Evolutionary conservation across 2,888 invertebrate species (phyloP).

Genomic region (Agrochola lota): DNA sequence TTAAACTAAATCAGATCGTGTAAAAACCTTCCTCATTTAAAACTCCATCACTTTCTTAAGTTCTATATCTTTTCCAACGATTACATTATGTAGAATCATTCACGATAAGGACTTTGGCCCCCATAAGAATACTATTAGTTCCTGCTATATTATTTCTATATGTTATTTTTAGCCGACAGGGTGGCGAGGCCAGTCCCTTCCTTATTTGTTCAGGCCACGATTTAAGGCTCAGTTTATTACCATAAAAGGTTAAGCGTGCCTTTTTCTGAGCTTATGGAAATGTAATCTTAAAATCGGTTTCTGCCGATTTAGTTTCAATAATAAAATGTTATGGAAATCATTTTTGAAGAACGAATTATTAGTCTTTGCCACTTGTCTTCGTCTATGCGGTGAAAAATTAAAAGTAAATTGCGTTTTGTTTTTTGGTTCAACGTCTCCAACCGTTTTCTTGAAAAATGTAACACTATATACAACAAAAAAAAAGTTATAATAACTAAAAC

Average conservation of each 20-base stretch:
- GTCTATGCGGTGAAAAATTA: too few relatives aligned
- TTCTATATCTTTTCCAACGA: slow-evolving; percentile 24
- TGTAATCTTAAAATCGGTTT: slow-evolving; percentile 69
- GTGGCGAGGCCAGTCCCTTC: slow-evolving; percentile 64
- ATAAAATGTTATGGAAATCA: slow-evolving; percentile 63
- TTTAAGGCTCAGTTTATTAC: slow-evolving; percentile 72
- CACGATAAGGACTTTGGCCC: slow-evolving; percentile 26
- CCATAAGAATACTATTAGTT: slow-evolving; percentile 48
- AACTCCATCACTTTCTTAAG: neutral
- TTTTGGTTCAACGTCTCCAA: neutral
- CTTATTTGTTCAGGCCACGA: slow-evolving; percentile 75
- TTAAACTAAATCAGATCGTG: neutral
- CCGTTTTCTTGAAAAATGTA: neutral
- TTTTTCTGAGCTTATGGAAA: slow-evolving; percentile 66
- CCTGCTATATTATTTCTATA: slow-evolving; percentile 49
- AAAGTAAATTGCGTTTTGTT: too few relatives aligned
- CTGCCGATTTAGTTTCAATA: slow-evolving; percentile 64
- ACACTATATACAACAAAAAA: too few relatives aligned
- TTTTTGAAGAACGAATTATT: slow-evolving; percentile 11
- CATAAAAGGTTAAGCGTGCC: slow-evolving; percentile 73
- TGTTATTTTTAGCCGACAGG: slow-evolving; percentile 37
- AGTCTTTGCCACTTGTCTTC: slow-evolving; percentile 4
- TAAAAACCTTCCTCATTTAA: neutral
- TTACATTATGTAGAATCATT: slow-evolving; percentile 44
- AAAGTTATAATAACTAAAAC: too few relatives aligned